A percentile compares a stretch with the other conserved stretches of the same genome.
These are phyloP conservation scores for Festucalex cinctus DNA, from an alignment of 2,113 vertebrate species.

Conservation along the genomic window DNA sequence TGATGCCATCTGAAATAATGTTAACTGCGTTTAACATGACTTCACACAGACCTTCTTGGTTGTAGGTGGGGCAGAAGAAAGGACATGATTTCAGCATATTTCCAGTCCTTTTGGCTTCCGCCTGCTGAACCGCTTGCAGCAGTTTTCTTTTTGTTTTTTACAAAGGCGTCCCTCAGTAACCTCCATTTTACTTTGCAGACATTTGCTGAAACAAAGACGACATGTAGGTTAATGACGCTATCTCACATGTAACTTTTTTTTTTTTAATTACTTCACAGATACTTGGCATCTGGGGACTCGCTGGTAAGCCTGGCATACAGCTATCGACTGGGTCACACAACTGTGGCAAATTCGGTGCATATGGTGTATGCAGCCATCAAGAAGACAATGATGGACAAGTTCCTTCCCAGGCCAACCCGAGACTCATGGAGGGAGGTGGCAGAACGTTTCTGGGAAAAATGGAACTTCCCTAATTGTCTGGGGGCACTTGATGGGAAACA, in stretches of 20 bases:
- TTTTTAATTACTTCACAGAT: conserved; percentile 1
- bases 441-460: conserved; percentile 10
- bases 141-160: background rate
- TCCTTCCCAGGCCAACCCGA: too few species aligned
- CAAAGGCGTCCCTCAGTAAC: background rate
- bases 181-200: background rate
- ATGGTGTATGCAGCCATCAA: too few species aligned
- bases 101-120: background rate
- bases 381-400: too few species aligned
- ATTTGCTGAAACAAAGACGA: background rate
- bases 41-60: background rate
- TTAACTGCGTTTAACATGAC: background rate
- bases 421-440: too few species aligned
- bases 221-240: background rate
- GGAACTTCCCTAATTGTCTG: conserved; percentile 1
- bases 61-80: too few species aligned
- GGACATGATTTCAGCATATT: background rate
- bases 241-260: background rate
- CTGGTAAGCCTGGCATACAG: background rate
- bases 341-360: too few species aligned
- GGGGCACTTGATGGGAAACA: too few species aligned
- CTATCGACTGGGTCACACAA: background rate
- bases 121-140: background rate
- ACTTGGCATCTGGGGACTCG: too few species aligned
- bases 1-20: too few species aligned